Evolutionary conservation across 2,888 invertebrate genomes (phyloP), one percentile per base, ranked within the genome.

Genomic region (Glaucopsyche alexis): DNA sequence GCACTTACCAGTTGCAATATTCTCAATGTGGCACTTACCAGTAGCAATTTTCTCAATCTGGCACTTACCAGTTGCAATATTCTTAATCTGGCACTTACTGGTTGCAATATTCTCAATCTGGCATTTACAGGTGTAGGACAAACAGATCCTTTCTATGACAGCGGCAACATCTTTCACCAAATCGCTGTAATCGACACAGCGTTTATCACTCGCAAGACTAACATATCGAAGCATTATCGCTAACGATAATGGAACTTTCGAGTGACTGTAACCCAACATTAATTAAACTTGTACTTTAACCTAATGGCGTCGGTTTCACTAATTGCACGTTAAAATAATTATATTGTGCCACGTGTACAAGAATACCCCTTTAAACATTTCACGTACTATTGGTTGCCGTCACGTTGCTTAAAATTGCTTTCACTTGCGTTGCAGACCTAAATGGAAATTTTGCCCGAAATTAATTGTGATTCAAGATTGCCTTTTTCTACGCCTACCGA

Each of bases 211-310:
- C 50, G 66, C 64, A 72, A 38, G 40, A 66, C 66, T 42, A 65
- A 85, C 82, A 83, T 86, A 87, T 87, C 86, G 84, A 84, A 84
- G 81, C 85, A 86, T 87, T 84, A 88, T 84, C 85, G 82, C 86
- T 91, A 90, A 92, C 87, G 91, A 91, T 91, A 93, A 93, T 92
- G 91, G 91, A 91, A 90, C 87, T 89, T 91, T 88, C 88, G 85
- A 91, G 89, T 90, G 90, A 90, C 88, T 90, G 84, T 88, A 89
- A 90, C 89, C 91, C 85, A 77, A 86, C 91, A 91, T 91, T 91
- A 93, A 92, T 92, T 90, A 84, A 86, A 90, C 89, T 88, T 86
- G 89, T 88, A 90, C 90, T 88, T 88, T 83, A 84, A 81, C 82
- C 81, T 92, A 91, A 92, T 92, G 89, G 91, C 85, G 87, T 87